Conservation (phyloP, 2,113 vertebrate species). For the Sus scrofa region T2T-Sscrofa CM000821.6:19163001-19163500, state of each 20-base stretch:
- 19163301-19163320: accelerated
- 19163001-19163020: accelerated
- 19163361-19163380: background rate
- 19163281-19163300: no score
- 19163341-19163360: no score
- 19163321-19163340: accelerated
- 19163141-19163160: background rate
- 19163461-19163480: background rate
- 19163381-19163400: background rate
- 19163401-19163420: background rate
- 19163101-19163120: background rate
- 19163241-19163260: no score
- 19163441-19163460: background rate
- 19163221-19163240: no score
- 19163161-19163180: background rate
- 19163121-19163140: background rate
- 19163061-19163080: background rate
- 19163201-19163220: background rate
- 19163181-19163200: background rate
- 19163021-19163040: no score
- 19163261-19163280: no score
- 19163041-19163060: accelerated
- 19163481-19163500: background rate
- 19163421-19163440: background rate
- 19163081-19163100: background rate